Conservation (phyloP, 2,797 vertebrate species). For the Acrossocheilus wenchowensis region DNA sequence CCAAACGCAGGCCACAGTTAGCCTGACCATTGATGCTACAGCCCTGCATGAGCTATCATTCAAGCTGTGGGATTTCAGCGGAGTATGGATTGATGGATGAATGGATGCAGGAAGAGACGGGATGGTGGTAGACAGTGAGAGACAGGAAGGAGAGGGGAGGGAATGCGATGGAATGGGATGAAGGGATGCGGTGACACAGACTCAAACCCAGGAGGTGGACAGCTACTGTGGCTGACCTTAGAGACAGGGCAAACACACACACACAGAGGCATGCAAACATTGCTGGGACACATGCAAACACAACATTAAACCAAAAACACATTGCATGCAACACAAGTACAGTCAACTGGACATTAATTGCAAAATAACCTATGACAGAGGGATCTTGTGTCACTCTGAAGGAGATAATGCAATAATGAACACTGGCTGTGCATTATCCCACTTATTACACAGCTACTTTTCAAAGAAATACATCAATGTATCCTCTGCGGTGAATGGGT, state of each 20-base stretch:
- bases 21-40: slow-evolving; percentile 40
- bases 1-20: slow-evolving; percentile 41
- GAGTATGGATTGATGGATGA: slow-evolving; percentile 36
- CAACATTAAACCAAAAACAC: neutral
- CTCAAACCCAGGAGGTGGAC: slow-evolving; percentile 69
- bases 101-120: slow-evolving; percentile 28
- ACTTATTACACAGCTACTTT: neutral
- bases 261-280: slow-evolving; percentile 72
- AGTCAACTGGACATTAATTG: neutral
- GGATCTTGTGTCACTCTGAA: neutral
- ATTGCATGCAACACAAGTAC: slow-evolving; percentile 8
- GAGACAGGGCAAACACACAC: slow-evolving; percentile 67
- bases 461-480: neutral
- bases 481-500: neutral
- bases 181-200: slow-evolving; percentile 59
- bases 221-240: slow-evolving; percentile 79
- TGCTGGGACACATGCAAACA: slow-evolving; percentile 59
- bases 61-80: slow-evolving; percentile 52
- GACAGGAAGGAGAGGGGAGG: slow-evolving; percentile 52
- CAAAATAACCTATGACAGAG: neutral
- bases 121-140: slow-evolving; percentile 55
- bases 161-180: slow-evolving; percentile 47
- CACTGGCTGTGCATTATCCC: no score
- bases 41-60: slow-evolving; percentile 52
- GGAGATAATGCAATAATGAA: neutral